Evolutionary conservation across 2,113 vertebrate genomes (phyloP).

Genomic region (Pelmatolapia mariae): DNA sequence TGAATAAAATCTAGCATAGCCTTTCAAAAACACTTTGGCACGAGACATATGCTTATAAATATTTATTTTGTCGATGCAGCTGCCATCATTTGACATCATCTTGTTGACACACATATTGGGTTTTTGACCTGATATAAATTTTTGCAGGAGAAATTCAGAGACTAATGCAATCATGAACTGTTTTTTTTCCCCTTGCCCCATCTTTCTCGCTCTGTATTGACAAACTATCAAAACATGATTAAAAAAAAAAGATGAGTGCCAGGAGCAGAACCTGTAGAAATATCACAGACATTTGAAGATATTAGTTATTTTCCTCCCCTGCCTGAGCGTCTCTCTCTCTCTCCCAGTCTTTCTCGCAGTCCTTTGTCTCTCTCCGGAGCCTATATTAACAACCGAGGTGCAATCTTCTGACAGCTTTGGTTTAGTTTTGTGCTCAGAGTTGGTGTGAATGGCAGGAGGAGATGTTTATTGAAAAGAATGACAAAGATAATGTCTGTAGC

Average conservation of each 20-base stretch:
- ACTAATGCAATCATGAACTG: background rate
- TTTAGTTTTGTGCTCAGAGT: background rate
- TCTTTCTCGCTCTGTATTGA: background rate
- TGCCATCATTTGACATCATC: background rate
- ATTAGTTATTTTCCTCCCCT: background rate
- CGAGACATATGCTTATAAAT: background rate
- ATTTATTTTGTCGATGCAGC: background rate
- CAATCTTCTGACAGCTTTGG: background rate
- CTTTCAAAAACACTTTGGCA: background rate
- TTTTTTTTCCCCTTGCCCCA: rapidly evolving
- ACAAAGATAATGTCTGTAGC: background rate
- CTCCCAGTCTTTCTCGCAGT: background rate
- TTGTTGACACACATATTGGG: background rate
- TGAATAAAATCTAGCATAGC: background rate
- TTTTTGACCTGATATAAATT: background rate
- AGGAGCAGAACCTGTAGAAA: background rate
- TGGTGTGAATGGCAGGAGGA: background rate
- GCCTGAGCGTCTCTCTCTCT: background rate
- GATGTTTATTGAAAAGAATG: background rate
- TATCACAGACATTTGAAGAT: background rate
- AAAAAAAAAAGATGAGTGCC: background rate
- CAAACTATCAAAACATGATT: background rate
- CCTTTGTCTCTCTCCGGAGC: background rate
- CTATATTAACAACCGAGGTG: background rate
- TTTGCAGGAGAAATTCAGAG: background rate